Base-by-base conservation (phyloP, 2,888 invertebrate species). In the Pristionchus mayeri region DNA sequence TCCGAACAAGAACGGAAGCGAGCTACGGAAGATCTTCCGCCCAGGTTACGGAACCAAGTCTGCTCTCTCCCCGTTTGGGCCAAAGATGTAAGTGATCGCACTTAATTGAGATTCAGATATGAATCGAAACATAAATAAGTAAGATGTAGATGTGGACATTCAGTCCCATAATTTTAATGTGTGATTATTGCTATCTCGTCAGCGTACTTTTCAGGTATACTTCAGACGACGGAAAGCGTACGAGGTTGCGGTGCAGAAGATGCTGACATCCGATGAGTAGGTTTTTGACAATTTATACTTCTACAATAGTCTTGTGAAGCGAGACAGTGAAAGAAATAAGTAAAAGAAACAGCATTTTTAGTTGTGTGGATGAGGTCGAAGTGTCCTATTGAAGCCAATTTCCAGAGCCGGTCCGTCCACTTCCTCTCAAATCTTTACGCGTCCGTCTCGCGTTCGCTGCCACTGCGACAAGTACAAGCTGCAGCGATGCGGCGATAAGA, bases 401-500 rank as follows among this genome's bases (percentile, higher is more conserved):
- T 60, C 30, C 60, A 60, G 60, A 30, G 30, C 18, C 18, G 18
- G 11, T 21, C 16, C 21, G 0, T 63, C 34, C 0, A 24, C 34
- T 18, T 44, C 44, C 34, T 9, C 34, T 63, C 30, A 16, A 27
- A 63, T 37, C 34, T 0, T 63, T 16, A 27, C 63, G 30, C 63
- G 1, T 63, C 63, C 63, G 2, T 18, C 34, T 37, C 2, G 34
- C 4, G 21, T 34, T 63, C 63, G 34, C 34, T 63, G 63, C 34
- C 16, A 16, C 63, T 63, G 63, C 21, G 63, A 63, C 34, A 63
- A 63, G 21, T 63, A 63, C 63, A 63, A 63, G 30, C 63, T 34
- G 16, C 27, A 18, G 21, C 30, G 63, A 63, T 63, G 63, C 34
- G 34, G 63, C 0, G 63, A 63, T 21, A 34, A 34, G 34, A 63